Conservation (phyloP, 1,140 invertebrate species). For the Drosophila saltans region DNA sequence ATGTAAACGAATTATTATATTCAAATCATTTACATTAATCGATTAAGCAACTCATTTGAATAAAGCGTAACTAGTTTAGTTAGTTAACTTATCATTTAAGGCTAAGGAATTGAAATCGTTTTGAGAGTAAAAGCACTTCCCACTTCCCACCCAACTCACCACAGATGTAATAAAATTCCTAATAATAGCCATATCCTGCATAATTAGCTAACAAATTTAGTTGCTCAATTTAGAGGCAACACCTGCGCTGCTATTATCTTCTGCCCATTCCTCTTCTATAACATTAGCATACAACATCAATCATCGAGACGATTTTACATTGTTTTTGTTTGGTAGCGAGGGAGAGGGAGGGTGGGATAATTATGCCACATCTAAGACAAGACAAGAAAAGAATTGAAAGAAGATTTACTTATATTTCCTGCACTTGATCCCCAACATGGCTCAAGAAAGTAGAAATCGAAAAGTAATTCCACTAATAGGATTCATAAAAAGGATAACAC, state of each 20-base stretch:
- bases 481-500: conserved; percentile 80
- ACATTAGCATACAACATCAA: conserved; percentile 40
- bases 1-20: too few species aligned
- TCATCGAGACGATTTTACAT: conserved; percentile 45
- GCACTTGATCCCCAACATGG: background rate
- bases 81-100: too few species aligned
- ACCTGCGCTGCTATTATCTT: conserved; percentile 44
- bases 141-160: background rate
- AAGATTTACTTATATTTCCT: background rate
- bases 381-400: conserved; percentile 4
- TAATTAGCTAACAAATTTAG: conserved; percentile 62
- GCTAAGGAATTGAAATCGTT: background rate
- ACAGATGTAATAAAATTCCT: conserved; percentile 3
- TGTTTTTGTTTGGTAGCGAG: background rate
- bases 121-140: background rate
- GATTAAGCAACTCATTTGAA: too few species aligned
- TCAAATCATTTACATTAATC: too few species aligned
- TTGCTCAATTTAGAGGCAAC: conserved; percentile 28
- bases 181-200: conserved; percentile 6
- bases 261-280: background rate
- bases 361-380: conserved; percentile 18
- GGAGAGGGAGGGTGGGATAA: background rate
- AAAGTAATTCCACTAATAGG: conserved; percentile 81
- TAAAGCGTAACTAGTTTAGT: too few species aligned
- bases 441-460: conserved; percentile 21